Evolutionary conservation across 2,797 vertebrate genomes (phyloP), one percentile per base, ranked within the genome.

Genomic region (Petrocephalus sullivani): DNA sequence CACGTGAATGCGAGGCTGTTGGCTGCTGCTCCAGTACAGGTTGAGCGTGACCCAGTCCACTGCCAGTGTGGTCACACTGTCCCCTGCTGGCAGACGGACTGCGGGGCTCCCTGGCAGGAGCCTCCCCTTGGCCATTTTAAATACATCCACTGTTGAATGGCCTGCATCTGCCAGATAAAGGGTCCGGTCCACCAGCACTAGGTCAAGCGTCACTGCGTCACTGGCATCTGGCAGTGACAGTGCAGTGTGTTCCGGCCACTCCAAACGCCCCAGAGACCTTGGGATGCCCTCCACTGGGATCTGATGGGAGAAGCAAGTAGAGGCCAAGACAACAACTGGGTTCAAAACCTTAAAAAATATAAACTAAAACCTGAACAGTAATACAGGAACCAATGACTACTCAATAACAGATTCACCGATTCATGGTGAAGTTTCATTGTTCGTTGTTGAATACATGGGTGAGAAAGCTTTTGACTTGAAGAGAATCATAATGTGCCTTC

Each of bases 21-120:
- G 91, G 0, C 84, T 92, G 87, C 95, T 95, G 5, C 97, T 97
- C 98, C 98, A 99, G 92, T 97, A 98, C 9, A 99, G 89, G 91
- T 97, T 98, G 0, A 93, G 93, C 0, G 96, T 97, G 90, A 97
- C 92, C 98, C 98, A 99, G 93, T 99, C 97, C 1, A 98, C 92
- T 16, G 97, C 97, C 86, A 99, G 89, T 56, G 95, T 94, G 0
- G 94, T 95, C 0, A 95, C 91, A 0, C 93, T 89, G 0, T 91
- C 94, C n/a, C 84, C 84, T 33, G 94, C 95, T 85, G 92, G 89
- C 51, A 97, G 93, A 9, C 94, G 91, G 10, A 97, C 28, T 0
- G 94, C 89, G 58, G 89, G 93, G 87, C 95, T 95, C 88, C 93
- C 91, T 0, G 93, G 94, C 0, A 91, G 90, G 21, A 95, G 93